Evolutionary conservation across 2,888 invertebrate genomes (phyloP).

Genomic region (Drosophila monieri): DNA sequence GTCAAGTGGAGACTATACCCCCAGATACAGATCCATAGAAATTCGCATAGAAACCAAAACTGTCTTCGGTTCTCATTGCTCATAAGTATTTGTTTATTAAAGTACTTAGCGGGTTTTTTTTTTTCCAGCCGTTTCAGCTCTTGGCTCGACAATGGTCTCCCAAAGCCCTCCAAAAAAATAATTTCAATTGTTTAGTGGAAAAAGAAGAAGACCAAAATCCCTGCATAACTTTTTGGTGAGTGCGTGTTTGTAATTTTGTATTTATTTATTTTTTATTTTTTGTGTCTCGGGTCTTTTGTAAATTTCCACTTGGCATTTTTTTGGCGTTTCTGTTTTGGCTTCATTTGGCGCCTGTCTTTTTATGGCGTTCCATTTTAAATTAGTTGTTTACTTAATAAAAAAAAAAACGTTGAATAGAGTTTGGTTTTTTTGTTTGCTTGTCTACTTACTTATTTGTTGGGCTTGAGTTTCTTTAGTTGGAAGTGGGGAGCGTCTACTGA

Average conservation of each 20-base stretch:
- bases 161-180: conserved; percentile 13
- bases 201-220: conserved; percentile 14
- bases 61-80: conserved; percentile 33
- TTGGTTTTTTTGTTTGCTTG: conserved; percentile 8
- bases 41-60: conserved; percentile 20
- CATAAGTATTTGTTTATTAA: conserved; percentile 72
- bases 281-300: conserved; percentile 20
- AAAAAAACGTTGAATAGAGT: conserved; percentile 3
- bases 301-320: conserved; percentile 42
- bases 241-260: conserved; percentile 36
- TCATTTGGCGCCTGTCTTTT: conserved; percentile 53
- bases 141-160: conserved; percentile 1
- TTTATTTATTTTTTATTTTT: conserved; percentile 21
- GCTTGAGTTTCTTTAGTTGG: conserved; percentile 17
- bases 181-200: conserved; percentile 72
- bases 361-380: conserved; percentile 74
- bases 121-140: conserved; percentile 4
- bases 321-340: conserved; percentile 17
- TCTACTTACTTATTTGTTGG: conserved; percentile 39
- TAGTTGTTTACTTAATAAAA: conserved; percentile 60
- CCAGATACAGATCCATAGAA: conserved; percentile 12
- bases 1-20: conserved; percentile 73
- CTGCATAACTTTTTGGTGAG: conserved; percentile 41
- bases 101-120: conserved; percentile 69
- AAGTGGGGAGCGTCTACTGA: conserved; percentile 24